These are phyloP conservation scores for Erannis defoliaria DNA, from an alignment of 2,888 invertebrate genomes.

Conservation along the genomic window DNA sequence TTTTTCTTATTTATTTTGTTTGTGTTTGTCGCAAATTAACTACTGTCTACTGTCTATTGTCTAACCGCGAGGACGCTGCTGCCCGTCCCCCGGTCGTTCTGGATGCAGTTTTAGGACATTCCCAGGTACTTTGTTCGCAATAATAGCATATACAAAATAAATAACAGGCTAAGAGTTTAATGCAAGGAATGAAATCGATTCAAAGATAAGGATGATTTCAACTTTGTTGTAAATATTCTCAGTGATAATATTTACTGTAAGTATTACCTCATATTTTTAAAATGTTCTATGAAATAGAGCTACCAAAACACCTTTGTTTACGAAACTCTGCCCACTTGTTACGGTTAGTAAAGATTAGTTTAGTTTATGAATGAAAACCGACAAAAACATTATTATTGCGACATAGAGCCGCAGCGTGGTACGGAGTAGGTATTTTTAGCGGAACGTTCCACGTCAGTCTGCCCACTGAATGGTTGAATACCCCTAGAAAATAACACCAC, in stretches of 20 bases:
- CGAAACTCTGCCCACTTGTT: constrained; percentile 6
- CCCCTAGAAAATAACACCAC: constrained; percentile 59
- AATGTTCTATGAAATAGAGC: constrained; percentile 6
- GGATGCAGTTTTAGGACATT: too few species aligned
- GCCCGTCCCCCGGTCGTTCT: too few species aligned
- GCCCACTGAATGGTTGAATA: constrained; percentile 69
- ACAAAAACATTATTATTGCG: constrained; percentile 48
- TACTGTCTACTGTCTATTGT: too few species aligned
- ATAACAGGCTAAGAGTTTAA: too few species aligned
- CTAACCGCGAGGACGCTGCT: too few species aligned
- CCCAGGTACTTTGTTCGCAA: too few species aligned
- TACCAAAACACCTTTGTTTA: constrained; percentile 15
- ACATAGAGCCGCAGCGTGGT: constrained; percentile 46
- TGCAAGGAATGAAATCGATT: too few species aligned
- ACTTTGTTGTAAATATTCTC: not conserved
- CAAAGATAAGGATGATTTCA: too few species aligned
- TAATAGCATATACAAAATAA: too few species aligned
- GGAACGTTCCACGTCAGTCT: constrained; percentile 54
- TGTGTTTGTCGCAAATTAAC: too few species aligned
- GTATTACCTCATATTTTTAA: constrained; percentile 1
- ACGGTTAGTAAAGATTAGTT: constrained; percentile 24
- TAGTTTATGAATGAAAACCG: constrained; percentile 36
- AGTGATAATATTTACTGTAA: not conserved
- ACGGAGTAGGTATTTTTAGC: constrained; percentile 59
- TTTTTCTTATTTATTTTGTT: too few species aligned